Conservation (phyloP, 2,113 vertebrate species). For the Aleadryas rufinucha region DNA sequence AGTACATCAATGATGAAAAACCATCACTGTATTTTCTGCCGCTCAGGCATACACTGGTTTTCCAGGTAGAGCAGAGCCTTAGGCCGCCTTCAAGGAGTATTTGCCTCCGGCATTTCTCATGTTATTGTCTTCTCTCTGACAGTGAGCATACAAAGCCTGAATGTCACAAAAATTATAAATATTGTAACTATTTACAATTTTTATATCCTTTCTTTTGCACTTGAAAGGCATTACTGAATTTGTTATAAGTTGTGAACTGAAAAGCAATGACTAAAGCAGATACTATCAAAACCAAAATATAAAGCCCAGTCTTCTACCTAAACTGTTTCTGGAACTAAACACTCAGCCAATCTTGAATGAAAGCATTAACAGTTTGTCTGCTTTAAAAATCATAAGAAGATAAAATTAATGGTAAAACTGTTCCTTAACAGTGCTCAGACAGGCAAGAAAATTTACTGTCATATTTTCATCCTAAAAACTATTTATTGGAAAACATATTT, state of each 20-base stretch:
- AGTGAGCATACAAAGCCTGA: background rate
- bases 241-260: background rate
- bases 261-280: background rate
- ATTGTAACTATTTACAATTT: background rate
- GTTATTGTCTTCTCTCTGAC: background rate
- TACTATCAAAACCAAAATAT: background rate
- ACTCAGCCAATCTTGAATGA: background rate
- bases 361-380: background rate
- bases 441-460: background rate
- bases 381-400: background rate
- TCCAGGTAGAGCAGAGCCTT: background rate
- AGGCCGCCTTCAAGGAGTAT: background rate
- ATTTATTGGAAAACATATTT: background rate
- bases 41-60: background rate
- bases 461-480: background rate
- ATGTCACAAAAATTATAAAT: background rate
- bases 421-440: background rate
- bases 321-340: background rate
- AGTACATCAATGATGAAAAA: background rate
- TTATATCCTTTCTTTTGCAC: background rate
- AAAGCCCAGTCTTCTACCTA: background rate
- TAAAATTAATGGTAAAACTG: background rate
- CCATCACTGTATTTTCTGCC: background rate
- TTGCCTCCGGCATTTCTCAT: background rate
- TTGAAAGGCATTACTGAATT: background rate